Evolutionary conservation across 2,888 invertebrate species (phyloP), one percentile per base, ranked within the genome.

Genomic region (Pelosia muscerda): DNA sequence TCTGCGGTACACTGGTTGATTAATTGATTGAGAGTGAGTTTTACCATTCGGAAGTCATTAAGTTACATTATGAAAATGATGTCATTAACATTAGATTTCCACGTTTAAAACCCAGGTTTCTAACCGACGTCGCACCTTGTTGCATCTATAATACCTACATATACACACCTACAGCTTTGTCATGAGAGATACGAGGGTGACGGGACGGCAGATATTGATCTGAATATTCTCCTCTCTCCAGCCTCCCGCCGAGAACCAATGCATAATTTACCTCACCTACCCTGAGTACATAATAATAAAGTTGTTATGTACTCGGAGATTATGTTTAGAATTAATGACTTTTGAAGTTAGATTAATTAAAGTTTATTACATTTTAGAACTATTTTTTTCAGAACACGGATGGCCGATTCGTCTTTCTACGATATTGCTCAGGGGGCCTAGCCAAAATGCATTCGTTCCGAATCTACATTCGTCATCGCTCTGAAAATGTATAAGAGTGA

Each of bases 191-290:
- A 22, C 34, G 68, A 65, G 60, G 64, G 68, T 68, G 65, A 65
- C 60, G 56, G 28, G 68, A 11, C 60, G 56, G 26, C 61, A 54
- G 63, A 64, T 69, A 69, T 69, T 61, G 69, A 69, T 69, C 62
- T 57, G 23, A 56, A 65, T 49, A 61, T 56, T 64, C 55, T 56
- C n/a, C 19, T 63, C 49, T 49, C 59, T 53, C 49, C 42, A 61
- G 34, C 19, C 61, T 26, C 65, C 34, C 56, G 19, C 22, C 54
- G 10, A 38, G 61, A 61, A 57, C 34, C 57, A 62, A 65, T 65
- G 65, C 56, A 61, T 68, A 57, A 66, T 65, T 68, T 59, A 15
- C 28, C 60, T 49, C 28, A 31, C n/a, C 38, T 13, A 38, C 38
- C 15, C 19, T 55, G n/a, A n/a, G n/a, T n/a, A 38, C 55, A 25